These are phyloP conservation scores for Vanessa atalanta DNA, from an alignment of 1,140 invertebrate genomes.

Conservation along the genomic window DNA sequence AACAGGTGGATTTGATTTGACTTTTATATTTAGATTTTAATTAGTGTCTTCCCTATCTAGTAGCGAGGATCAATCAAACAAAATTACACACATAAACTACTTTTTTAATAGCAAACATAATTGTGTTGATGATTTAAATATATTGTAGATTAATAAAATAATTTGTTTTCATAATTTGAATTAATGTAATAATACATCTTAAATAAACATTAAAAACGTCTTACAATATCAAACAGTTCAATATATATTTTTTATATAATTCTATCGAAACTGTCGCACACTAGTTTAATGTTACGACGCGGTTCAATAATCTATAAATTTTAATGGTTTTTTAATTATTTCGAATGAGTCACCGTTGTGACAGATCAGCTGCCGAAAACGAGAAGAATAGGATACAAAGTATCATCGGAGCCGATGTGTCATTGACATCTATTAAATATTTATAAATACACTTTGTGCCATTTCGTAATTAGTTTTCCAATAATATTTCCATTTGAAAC, in stretches of 20 bases:
- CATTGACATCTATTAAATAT: background rate
- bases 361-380: constrained; percentile 28
- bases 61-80: background rate
- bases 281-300: background rate
- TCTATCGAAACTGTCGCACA: background rate
- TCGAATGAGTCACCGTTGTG: constrained; percentile 41
- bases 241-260: background rate
- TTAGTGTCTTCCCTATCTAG: constrained; percentile 31
- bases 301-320: constrained; percentile 11
- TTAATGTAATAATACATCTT: background rate
- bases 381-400: constrained; percentile 24
- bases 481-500: background rate
- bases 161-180: background rate
- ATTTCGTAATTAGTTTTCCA: background rate
- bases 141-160: background rate
- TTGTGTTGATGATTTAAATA: background rate
- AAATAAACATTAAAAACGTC: background rate
- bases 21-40: constrained; percentile 38
- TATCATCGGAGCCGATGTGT: constrained; percentile 55
- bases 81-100: too few relatives aligned
- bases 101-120: too few relatives aligned
- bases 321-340: constrained; percentile 41
- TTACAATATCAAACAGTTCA: background rate
- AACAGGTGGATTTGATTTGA: constrained; percentile 60
- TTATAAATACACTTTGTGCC: background rate